Evolutionary conservation across 2,888 invertebrate genomes (phyloP).

Genomic region (Adineta ricciae): DNA sequence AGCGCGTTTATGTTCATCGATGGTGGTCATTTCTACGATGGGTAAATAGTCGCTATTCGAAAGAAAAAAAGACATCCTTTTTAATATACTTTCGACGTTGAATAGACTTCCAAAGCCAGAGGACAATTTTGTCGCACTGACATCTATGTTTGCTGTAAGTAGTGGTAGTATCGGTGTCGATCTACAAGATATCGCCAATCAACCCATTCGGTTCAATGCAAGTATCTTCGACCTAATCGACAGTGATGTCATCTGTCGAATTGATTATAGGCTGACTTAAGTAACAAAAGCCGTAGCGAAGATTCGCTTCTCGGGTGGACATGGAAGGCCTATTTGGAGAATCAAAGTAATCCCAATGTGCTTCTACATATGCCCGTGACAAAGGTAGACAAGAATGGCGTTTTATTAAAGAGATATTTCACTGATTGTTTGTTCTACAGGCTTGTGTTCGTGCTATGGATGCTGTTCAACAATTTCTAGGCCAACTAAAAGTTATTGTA

Average conservation of each 20-base stretch:
- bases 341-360: slow-evolving; percentile 39
- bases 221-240: too few relatives aligned
- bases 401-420: too few relatives aligned
- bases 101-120: background rate
- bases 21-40: too few relatives aligned
- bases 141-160: slow-evolving; percentile 37
- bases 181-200: slow-evolving; percentile 40
- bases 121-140: slow-evolving; percentile 32
- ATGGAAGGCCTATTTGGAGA: slow-evolving; percentile 35
- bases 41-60: background rate
- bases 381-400: slow-evolving; percentile 36
- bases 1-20: too few relatives aligned
- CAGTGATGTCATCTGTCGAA: too few relatives aligned
- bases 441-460: slow-evolving; percentile 27
- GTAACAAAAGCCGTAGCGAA: slow-evolving; percentile 19
- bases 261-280: slow-evolving; percentile 33
- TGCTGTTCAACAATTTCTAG: slow-evolving; percentile 26
- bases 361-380: slow-evolving; percentile 43
- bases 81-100: too few relatives aligned
- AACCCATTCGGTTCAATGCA: slow-evolving; percentile 36
- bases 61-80: too few relatives aligned
- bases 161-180: slow-evolving; percentile 38
- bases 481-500: slow-evolving; percentile 24
- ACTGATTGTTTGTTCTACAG: too few relatives aligned
- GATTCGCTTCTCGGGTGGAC: slow-evolving; percentile 30